A percentile compares a stretch with the other conserved stretches of the same genome.
Evolutionary conservation across 1,140 invertebrate genomes (phyloP).

Genomic region (Babylonia areolata): DNA sequence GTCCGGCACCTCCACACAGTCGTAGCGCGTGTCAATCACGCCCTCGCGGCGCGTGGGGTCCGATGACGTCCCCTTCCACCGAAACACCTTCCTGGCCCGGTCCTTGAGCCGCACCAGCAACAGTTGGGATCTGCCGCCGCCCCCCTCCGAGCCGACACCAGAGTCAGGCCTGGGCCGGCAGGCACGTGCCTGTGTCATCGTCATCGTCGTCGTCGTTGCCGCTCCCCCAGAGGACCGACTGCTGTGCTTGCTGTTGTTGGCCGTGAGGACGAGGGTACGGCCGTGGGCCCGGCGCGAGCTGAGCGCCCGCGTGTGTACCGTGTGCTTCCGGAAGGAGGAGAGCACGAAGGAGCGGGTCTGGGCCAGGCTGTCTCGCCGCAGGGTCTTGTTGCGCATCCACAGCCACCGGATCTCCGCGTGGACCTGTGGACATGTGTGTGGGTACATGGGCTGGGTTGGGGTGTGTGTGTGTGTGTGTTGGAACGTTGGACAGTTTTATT

Average conservation of each 20-base stretch:
- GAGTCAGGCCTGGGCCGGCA: neutral
- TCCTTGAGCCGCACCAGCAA: neutral
- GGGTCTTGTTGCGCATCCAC: constrained; percentile 42
- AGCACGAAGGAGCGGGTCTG: constrained; percentile 47
- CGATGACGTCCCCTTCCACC: neutral
- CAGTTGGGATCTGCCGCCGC: neutral
- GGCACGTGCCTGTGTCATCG: neutral
- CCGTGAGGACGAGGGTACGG: neutral
- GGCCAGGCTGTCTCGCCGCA: constrained; percentile 42
- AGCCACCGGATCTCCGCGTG: constrained; percentile 48
- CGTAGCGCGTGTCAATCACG: constrained; percentile 9
- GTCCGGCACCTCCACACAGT: neutral
- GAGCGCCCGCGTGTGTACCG: neutral
- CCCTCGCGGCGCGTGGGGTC: neutral
- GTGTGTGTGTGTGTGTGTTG: too few relatives aligned
- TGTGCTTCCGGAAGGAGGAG: constrained; percentile 41
- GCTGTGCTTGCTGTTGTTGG: neutral
- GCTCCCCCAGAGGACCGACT: neutral
- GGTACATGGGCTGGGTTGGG: too few relatives aligned
- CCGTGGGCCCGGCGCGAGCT: neutral
- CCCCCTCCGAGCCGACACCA: neutral
- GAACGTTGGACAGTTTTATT: too few relatives aligned
- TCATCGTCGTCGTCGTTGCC: neutral
- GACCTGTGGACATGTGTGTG: constrained; percentile 31
- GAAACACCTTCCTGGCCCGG: neutral